Evolutionary conservation across 2,797 vertebrate genomes (phyloP), one percentile per base, ranked within the genome.

Genomic region (Heterohyrax brucei): DNA sequence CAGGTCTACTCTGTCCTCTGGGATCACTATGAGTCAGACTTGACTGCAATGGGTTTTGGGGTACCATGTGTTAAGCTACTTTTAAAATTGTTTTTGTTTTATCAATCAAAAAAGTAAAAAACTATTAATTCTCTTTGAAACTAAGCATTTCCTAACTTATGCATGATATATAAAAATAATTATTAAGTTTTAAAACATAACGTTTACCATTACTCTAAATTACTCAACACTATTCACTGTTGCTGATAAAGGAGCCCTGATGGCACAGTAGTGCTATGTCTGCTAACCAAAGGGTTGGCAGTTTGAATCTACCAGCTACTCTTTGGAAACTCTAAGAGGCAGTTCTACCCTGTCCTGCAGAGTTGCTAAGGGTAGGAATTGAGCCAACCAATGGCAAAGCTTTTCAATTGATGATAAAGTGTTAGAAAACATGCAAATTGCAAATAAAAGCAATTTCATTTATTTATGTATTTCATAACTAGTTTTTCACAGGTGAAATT

Each of bases 11-110:
- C 39, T 39, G 39, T 39, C 39, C 39, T 39, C 39, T 3, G 39
- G 39, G 39, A 39, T 39, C 39, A 39, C 39, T 39, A 39, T 39
- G 39, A 39, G 39, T 39, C 39, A 39, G 39, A 39, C 39, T 39
- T 39, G 39, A 39, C 39, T 39, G 39, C 39, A 39, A 39, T 39
- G 39, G 39, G 39, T 39, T 39, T 39, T 39, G 39, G 39, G 39
- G 39, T 56, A 10, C 10, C 85, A 62, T 62, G 13, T 30, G 10
- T 48, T 82, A 91, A 10, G 48, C 24, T 84, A 85, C 61, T 56
- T 89, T 96, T 92, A 56, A 96, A 73, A 56, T 89, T 28, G 83
- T 44, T 19, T 73, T 94, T 84, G 46, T 2, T 89, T 89, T 84
- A 93, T 44, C 48, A 5, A 19, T 53, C 50, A 85, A 50, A 0